Conservation (phyloP, 2,888 invertebrate genomes). For the Drosophila siamana region DNA sequence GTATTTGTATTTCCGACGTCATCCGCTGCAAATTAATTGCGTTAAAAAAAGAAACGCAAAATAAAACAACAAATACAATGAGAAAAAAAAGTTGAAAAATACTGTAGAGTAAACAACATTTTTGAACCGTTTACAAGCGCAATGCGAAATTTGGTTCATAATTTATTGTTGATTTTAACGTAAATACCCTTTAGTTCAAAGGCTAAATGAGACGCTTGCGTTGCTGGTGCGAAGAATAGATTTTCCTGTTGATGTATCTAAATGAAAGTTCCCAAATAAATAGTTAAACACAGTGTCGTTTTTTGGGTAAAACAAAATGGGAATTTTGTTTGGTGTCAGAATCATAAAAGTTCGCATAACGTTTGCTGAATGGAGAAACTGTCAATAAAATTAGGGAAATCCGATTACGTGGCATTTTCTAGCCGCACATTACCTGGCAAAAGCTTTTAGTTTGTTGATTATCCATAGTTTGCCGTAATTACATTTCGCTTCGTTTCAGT, state of each 20-base stretch:
- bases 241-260: neutral
- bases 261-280: no score
- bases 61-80: slow-evolving; percentile 26
- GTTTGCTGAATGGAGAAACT: neutral
- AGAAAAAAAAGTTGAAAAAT: slow-evolving; percentile 32
- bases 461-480: slow-evolving; percentile 37
- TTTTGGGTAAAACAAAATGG: neutral
- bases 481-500: slow-evolving; percentile 19
- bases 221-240: neutral
- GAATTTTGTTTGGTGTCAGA: neutral
- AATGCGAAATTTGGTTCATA: slow-evolving; percentile 50
- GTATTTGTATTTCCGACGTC: slow-evolving; percentile 66
- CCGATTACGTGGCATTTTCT: slow-evolving; percentile 14
- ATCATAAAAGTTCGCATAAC: neutral
- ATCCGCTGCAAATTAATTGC: slow-evolving; percentile 68
- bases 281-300: no score
- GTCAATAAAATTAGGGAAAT: neutral
- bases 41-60: slow-evolving; percentile 37
- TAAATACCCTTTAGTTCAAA: slow-evolving; percentile 30
- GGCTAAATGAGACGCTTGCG: neutral
- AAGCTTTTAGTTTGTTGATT: slow-evolving; percentile 19
- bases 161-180: slow-evolving; percentile 54
- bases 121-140: slow-evolving; percentile 55
- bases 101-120: slow-evolving; percentile 58
- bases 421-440: neutral